These are phyloP conservation scores for Diuraphis noxia DNA, from an alignment of 1,140 invertebrate species.

Conservation along the genomic window DNA sequence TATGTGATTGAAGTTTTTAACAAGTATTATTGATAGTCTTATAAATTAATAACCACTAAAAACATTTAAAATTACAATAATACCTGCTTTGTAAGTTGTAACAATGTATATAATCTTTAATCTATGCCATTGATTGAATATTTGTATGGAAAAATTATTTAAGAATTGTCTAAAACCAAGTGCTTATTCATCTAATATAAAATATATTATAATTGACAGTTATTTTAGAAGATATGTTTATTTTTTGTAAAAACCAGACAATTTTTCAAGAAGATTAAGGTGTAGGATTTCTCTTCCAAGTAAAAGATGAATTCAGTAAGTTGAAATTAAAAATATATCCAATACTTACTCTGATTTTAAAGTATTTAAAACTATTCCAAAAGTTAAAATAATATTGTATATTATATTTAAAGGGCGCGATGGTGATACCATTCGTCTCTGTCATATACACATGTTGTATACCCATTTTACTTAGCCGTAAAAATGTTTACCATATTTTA, in stretches of 20 bases:
- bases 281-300: not conserved
- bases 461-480: too few species aligned
- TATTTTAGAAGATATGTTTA: not conserved
- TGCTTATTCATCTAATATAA: not conserved
- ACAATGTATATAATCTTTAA: not conserved
- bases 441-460: not conserved
- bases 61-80: not conserved
- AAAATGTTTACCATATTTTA: not conserved
- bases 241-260: not conserved
- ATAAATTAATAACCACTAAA: not conserved
- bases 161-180: not conserved
- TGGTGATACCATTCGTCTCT: not conserved
- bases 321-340: not conserved
- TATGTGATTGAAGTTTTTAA: not conserved
- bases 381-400: not conserved
- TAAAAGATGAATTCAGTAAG: not conserved
- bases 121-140: not conserved
- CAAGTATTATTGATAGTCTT: not conserved
- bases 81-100: not conserved
- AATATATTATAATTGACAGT: not conserved
- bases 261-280: not conserved
- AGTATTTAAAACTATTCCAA: not conserved
- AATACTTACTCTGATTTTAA: not conserved
- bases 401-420: not conserved
- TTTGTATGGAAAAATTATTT: not conserved